Percentiles rank a stretch among this genome's conserved stretches.
These are phyloP conservation scores for Hypsopygia costalis DNA, from an alignment of 2,888 invertebrate genomes.

Conservation along the genomic window DNA sequence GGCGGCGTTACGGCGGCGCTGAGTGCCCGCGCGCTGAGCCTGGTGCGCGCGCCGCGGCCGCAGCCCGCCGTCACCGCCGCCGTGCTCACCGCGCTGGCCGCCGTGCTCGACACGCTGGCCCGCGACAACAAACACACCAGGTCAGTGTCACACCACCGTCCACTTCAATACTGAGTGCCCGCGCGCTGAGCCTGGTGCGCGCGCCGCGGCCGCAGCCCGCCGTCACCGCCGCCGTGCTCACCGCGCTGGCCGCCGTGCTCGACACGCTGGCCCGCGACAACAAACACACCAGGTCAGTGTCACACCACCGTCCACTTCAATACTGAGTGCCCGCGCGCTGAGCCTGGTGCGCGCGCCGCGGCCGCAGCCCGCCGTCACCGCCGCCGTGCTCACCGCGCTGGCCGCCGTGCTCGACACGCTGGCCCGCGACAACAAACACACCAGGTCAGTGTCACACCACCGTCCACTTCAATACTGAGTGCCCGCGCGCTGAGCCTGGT, in stretches of 20 bases:
- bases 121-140: conserved; percentile 34
- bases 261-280: conserved; percentile 41
- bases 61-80: conserved; percentile 68
- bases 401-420: conserved; percentile 57
- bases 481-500: conserved; percentile 66
- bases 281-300: conserved; percentile 39
- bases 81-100: conserved; percentile 52
- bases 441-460: conserved; percentile 36
- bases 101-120: conserved; percentile 52
- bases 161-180: conserved; percentile 73
- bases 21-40: conserved; percentile 70
- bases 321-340: conserved; percentile 79
- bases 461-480: conserved; percentile 58
- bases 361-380: conserved; percentile 55
- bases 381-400: conserved; percentile 59
- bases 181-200: conserved; percentile 54
- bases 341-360: conserved; percentile 36
- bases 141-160: too few relatives aligned
- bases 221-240: conserved; percentile 61
- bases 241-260: conserved; percentile 54
- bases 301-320: conserved; percentile 3
- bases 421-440: conserved; percentile 28
- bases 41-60: conserved; percentile 35
- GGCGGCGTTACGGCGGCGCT: conserved; percentile 83
- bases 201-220: conserved; percentile 48